Evolutionary conservation across 2,888 invertebrate genomes (phyloP).

Genomic region (Rhopalosiphum nymphaeae): DNA sequence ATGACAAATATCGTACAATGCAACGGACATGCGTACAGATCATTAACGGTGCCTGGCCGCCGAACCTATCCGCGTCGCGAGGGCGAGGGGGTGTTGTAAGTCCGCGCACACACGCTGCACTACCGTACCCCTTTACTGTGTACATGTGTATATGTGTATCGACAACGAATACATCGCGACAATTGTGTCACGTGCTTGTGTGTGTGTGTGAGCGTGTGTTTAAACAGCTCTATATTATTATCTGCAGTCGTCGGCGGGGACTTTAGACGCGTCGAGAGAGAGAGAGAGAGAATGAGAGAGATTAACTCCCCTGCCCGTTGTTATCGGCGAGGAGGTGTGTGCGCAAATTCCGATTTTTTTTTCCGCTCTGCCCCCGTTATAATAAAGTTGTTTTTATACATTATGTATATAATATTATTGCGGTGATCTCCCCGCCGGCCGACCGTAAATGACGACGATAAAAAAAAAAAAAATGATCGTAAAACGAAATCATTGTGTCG

Average conservation of each 20-base stretch:
- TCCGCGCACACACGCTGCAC: background rate
- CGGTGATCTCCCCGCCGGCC: slow-evolving; percentile 25
- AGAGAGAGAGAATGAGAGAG: background rate
- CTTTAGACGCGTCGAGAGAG: background rate
- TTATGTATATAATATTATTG: slow-evolving; percentile 47
- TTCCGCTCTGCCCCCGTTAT: slow-evolving; percentile 2
- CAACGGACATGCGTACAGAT: slow-evolving; percentile 63
- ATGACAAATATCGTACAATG: slow-evolving; percentile 55
- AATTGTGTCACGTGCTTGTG: slow-evolving; percentile 7
- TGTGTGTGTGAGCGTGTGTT: slow-evolving; percentile 12
- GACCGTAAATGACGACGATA: slow-evolving; percentile 30
- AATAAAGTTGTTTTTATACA: slow-evolving; percentile 54
- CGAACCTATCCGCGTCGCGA: background rate
- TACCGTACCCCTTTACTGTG: slow-evolving; percentile 46
- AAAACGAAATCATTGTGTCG: slow-evolving; percentile 46
- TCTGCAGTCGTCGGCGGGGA: slow-evolving; percentile 1
- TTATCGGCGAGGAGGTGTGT: slow-evolving; percentile 23
- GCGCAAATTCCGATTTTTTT: slow-evolving; percentile 32
- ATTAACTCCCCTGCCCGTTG: background rate
- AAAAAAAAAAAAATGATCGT: slow-evolving; percentile 32
- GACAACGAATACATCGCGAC: background rate
- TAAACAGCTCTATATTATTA: slow-evolving; percentile 57
- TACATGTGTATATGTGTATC: background rate
- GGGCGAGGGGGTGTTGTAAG: slow-evolving; percentile 23
- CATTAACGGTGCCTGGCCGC: slow-evolving; percentile 42